Conservation (phyloP, 2,888 invertebrate genomes). For the Synanthedon tipuliformis region DNA sequence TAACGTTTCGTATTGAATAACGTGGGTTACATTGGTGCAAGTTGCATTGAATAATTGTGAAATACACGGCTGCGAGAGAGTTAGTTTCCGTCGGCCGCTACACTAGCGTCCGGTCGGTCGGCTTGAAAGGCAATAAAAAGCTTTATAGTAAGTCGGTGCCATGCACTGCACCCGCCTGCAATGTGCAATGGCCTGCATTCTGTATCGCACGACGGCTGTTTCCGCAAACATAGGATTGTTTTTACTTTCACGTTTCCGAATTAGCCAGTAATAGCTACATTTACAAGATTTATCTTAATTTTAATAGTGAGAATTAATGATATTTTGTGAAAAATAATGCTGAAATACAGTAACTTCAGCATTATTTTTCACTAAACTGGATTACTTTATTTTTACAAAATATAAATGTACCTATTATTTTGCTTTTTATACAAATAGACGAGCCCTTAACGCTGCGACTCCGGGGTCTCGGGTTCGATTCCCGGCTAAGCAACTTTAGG, state of each 20-base stretch:
- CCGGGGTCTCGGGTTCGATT: no score
- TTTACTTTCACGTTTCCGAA: neutral
- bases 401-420: no score
- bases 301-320: no score
- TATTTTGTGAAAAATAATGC: no score
- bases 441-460: no score
- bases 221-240: slow-evolving; percentile 5
- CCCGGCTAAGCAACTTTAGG: no score
- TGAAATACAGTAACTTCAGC: no score
- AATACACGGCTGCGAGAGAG: neutral
- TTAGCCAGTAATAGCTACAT: neutral
- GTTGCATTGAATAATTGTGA: neutral
- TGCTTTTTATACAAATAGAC: no score
- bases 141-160: neutral
- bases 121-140: slow-evolving; percentile 4
- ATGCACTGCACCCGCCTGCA: neutral
- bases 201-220: slow-evolving; percentile 5
- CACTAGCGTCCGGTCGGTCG: neutral
- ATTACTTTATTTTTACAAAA: no score
- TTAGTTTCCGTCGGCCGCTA: neutral
- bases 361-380: no score
- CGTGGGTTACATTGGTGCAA: no score
- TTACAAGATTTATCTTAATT: neutral
- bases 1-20: no score
- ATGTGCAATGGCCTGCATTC: slow-evolving; percentile 3